Evolutionary conservation across 2,113 vertebrate genomes (phyloP).

Genomic region (Dermatemys mawii): DNA sequence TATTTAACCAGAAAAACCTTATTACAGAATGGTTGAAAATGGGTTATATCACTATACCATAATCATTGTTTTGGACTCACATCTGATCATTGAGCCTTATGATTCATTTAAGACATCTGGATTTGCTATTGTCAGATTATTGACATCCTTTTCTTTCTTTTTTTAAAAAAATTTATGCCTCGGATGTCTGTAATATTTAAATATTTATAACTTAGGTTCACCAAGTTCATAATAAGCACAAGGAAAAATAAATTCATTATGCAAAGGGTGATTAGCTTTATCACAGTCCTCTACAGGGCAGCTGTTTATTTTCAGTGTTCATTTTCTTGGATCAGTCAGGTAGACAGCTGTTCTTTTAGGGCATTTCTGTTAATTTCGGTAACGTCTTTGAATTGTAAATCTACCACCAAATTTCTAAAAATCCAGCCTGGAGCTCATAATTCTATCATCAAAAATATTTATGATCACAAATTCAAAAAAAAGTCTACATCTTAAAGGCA

Average conservation of each 20-base stretch:
- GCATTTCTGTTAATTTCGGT: constrained; percentile 72
- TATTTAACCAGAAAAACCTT: neutral
- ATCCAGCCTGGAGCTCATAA: constrained; percentile 67
- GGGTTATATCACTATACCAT: neutral
- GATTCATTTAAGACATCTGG: neutral
- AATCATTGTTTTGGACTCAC: neutral
- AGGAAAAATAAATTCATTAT: constrained; percentile 73
- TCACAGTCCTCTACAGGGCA: constrained; percentile 59
- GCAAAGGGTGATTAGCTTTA: constrained; percentile 70
- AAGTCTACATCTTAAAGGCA: constrained; percentile 45
- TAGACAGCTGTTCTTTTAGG: constrained; percentile 71
- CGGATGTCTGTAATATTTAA: constrained; percentile 52
- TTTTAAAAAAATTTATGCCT: constrained; percentile 33
- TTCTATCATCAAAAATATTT: constrained; percentile 70
- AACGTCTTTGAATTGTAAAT: constrained; percentile 74
- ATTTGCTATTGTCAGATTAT: neutral
- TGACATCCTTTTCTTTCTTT: constrained; percentile 1
- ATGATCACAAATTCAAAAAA: constrained; percentile 71
- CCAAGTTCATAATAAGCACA: constrained; percentile 63
- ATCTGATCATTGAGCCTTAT: neutral
- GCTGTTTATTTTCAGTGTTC: constrained; percentile 73
- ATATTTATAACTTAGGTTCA: constrained; percentile 69
- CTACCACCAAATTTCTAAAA: constrained; percentile 62
- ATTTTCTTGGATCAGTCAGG: constrained; percentile 70
- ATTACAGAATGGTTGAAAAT: neutral